A percentile compares a stretch with the other conserved stretches of the same genome.
Evolutionary conservation across 1,140 invertebrate genomes (phyloP).

Genomic region (Nixonia krombeini): DNA sequence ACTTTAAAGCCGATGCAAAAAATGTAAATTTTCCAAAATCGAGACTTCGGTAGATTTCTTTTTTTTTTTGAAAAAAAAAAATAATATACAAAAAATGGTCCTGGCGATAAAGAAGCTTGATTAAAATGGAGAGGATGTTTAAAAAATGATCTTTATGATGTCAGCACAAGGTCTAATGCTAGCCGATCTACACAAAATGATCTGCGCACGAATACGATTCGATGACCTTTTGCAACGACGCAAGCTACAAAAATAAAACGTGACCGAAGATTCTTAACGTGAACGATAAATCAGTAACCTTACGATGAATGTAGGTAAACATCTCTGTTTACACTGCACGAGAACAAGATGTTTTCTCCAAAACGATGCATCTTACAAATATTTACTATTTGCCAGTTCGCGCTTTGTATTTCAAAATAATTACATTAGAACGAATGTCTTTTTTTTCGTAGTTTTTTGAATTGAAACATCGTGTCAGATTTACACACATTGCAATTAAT

Average conservation of each 20-base stretch:
- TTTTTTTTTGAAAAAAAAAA: too few relatives aligned
- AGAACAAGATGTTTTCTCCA: too few relatives aligned
- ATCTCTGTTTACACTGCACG: slow-evolving; percentile 2
- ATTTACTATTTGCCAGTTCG: not conserved
- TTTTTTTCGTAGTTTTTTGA: not conserved
- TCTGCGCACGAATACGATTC: slow-evolving; percentile 20
- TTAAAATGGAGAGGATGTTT: too few relatives aligned
- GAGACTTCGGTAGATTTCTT: too few relatives aligned
- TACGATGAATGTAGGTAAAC: slow-evolving; percentile 16
- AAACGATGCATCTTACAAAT: not conserved
- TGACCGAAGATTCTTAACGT: slow-evolving; percentile 24
- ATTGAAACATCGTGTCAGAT: too few relatives aligned
- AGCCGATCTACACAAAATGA: slow-evolving; percentile 23
- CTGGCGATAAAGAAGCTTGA: too few relatives aligned
- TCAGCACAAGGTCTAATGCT: slow-evolving; percentile 11
- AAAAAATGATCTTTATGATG: slow-evolving; percentile 4
- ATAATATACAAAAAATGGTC: too few relatives aligned
- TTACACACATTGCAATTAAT: too few relatives aligned
- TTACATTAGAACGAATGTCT: not conserved
- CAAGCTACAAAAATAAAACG: slow-evolving; percentile 33
- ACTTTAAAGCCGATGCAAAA: too few relatives aligned
- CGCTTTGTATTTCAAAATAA: not conserved
- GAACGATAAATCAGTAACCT: slow-evolving; percentile 32
- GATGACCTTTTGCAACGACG: slow-evolving; percentile 37
- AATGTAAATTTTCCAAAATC: too few relatives aligned